Evolutionary conservation across 2,888 invertebrate genomes (phyloP).

Genomic region (Idaea dimidiata): DNA sequence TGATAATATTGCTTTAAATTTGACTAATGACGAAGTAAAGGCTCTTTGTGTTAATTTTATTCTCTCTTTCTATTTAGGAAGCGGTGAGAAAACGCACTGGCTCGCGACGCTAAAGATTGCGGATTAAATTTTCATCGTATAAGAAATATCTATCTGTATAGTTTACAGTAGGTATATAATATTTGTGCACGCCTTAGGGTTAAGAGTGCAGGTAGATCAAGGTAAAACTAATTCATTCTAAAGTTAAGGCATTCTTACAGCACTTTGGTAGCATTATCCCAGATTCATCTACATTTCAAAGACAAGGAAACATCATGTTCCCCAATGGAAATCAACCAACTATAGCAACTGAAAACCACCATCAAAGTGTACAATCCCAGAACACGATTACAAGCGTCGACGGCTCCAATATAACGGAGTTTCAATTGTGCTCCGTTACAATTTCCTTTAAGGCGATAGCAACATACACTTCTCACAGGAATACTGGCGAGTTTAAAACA

Average conservation of each 20-base stretch:
- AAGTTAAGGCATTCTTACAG: not conserved
- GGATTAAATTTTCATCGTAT: too few relatives aligned
- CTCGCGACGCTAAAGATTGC: too few relatives aligned
- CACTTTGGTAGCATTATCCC: not conserved
- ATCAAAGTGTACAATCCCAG: conserved; percentile 18
- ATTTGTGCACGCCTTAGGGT: too few relatives aligned
- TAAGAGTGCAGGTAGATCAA: too few relatives aligned
- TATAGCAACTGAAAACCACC: conserved; percentile 11
- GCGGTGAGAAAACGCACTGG: too few relatives aligned
- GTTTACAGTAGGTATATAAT: too few relatives aligned
- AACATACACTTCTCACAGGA: conserved; percentile 12
- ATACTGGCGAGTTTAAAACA: not conserved
- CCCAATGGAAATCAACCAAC: conserved; percentile 1
- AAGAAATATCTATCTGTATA: too few relatives aligned
- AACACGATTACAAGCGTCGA: conserved; percentile 24
- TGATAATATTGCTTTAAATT: too few relatives aligned
- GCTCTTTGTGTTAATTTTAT: too few relatives aligned
- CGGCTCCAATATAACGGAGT: conserved; percentile 21
- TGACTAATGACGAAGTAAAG: too few relatives aligned
- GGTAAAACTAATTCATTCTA: too few relatives aligned
- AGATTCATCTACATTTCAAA: not conserved
- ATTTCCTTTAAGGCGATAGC: conserved; percentile 22
- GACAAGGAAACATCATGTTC: not conserved
- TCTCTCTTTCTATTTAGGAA: too few relatives aligned
- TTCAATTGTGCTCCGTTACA: conserved; percentile 26